These are phyloP conservation scores for Lasioglossum baleicum DNA, from an alignment of 1,140 invertebrate genomes.

Conservation along the genomic window DNA sequence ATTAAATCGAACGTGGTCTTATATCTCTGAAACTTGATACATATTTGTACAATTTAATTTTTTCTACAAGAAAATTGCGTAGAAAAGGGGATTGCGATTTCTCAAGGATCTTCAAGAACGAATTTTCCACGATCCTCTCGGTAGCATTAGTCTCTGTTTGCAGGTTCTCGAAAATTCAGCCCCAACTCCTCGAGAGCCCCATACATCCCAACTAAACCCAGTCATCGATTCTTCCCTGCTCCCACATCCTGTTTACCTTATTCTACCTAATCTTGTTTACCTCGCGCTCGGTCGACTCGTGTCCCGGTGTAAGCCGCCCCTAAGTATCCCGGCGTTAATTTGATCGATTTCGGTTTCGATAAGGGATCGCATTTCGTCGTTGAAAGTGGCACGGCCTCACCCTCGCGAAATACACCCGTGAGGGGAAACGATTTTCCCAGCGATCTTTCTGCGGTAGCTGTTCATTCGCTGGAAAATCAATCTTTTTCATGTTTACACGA, in stretches of 20 bases:
- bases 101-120: not conserved
- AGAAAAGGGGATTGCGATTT: too few species aligned
- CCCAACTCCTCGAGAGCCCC: not conserved
- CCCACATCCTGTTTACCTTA: not conserved
- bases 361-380: not conserved
- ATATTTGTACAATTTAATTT: too few species aligned
- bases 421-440: not conserved
- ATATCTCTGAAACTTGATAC: too few species aligned
- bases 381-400: too few species aligned
- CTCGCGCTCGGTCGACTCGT: not conserved
- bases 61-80: too few species aligned
- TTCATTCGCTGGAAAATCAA: too few species aligned
- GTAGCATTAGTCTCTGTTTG: too few species aligned
- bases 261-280: slow-evolving; percentile 11
- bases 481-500: not conserved
- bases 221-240: not conserved
- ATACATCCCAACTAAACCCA: not conserved
- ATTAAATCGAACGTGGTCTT: too few species aligned
- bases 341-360: not conserved
- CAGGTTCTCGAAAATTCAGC: not conserved
- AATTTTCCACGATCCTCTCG: too few species aligned
- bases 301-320: not conserved
- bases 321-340: slow-evolving; percentile 1
- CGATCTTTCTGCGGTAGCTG: slow-evolving; percentile 8
- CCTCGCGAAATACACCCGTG: too few species aligned